Evolutionary conservation across 2,113 vertebrate genomes (phyloP).

Genomic region (Anser brachyrhynchus): DNA sequence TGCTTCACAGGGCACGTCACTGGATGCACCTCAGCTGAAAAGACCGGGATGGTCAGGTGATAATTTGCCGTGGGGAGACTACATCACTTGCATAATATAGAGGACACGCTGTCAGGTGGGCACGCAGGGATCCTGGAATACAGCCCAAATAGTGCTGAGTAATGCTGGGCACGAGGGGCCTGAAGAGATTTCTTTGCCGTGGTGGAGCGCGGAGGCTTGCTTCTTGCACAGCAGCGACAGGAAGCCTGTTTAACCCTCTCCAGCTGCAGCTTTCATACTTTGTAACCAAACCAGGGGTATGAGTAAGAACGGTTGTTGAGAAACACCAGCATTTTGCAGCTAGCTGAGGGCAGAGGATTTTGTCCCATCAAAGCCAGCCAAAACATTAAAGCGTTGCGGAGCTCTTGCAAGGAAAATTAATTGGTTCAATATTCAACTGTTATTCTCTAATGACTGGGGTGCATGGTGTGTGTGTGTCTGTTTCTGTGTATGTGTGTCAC

Average conservation of each 20-base stretch:
- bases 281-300: background rate
- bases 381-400: background rate
- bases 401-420: background rate
- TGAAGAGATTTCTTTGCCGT: background rate
- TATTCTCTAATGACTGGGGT: background rate
- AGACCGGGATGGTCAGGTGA: conserved; percentile 43
- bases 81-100: conserved; percentile 1
- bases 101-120: conserved; percentile 68
- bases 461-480: no score
- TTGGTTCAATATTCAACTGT: background rate
- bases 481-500: no score
- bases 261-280: conserved; percentile 35
- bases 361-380: background rate
- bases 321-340: conserved; percentile 13
- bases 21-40: conserved; percentile 40
- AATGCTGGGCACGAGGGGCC: conserved; percentile 27
- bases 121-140: background rate
- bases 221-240: background rate
- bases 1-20: conserved; percentile 1
- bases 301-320: conserved; percentile 20
- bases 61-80: conserved; percentile 46
- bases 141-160: conserved; percentile 18
- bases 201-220: background rate
- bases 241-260: conserved; percentile 49
- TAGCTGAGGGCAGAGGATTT: background rate